Evolutionary conservation across 2,888 invertebrate species (phyloP).

Genomic region (Hanleya hanleyi): DNA sequence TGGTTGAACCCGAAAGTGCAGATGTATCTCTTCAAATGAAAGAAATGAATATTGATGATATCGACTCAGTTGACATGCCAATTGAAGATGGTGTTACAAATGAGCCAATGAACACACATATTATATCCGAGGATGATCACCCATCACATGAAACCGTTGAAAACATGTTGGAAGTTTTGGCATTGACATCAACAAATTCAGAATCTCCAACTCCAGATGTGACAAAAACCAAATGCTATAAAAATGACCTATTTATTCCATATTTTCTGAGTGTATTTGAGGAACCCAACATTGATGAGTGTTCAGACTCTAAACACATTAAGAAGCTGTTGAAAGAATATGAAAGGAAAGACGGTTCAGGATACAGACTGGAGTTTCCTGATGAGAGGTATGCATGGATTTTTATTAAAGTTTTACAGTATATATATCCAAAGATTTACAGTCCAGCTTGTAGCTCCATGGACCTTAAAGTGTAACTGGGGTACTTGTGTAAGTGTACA

Average conservation of each 20-base stretch:
- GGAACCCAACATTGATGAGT: conserved; percentile 36
- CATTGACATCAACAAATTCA: background rate
- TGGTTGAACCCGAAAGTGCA: too few species aligned
- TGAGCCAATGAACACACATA: background rate
- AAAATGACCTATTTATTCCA: conserved; percentile 29
- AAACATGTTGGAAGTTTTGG: conserved; percentile 8
- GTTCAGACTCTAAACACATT: conserved; percentile 45
- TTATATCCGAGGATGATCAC: background rate
- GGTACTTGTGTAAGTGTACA: too few species aligned
- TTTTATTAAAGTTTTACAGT: too few species aligned
- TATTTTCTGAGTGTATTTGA: conserved; percentile 59
- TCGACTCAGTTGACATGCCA: background rate
- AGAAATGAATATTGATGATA: conserved; percentile 8
- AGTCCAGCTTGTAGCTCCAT: too few species aligned
- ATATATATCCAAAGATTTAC: too few species aligned
- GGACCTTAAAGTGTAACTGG: too few species aligned
- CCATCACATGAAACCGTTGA: conserved; percentile 9
- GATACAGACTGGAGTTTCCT: background rate
- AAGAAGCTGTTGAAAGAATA: conserved; percentile 49
- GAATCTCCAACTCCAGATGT: background rate
- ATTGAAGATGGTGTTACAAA: background rate
- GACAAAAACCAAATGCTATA: background rate
- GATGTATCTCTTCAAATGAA: too few species aligned
- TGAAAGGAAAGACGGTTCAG: conserved; percentile 45
- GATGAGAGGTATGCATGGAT: background rate